A percentile compares a stretch with the other conserved stretches of the same genome.
Evolutionary conservation across 1,140 invertebrate genomes (phyloP).

Genomic region (Pissodes strobi): DNA sequence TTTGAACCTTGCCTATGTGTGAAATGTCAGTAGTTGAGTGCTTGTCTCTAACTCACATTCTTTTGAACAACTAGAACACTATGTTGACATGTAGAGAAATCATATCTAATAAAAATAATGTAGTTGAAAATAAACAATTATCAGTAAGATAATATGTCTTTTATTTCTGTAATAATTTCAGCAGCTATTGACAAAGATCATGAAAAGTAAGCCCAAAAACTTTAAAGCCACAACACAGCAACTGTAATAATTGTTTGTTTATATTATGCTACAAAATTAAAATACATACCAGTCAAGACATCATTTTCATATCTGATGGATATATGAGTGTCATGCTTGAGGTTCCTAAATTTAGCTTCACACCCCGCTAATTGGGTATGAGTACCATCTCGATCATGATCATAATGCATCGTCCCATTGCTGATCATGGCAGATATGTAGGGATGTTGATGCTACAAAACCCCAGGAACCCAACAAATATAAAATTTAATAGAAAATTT

Average conservation of each 20-base stretch:
- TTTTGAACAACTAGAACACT: neutral
- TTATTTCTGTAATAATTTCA: too few relatives aligned
- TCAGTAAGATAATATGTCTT: too few relatives aligned
- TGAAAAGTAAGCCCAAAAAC: neutral
- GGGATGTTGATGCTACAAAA: slow-evolving; percentile 89
- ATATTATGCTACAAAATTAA: neutral
- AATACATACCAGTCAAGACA: slow-evolving; percentile 72
- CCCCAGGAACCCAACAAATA: too few relatives aligned
- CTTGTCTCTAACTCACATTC: neutral
- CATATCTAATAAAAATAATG: too few relatives aligned
- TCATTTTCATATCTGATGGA: slow-evolving; percentile 92
- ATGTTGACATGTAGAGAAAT: too few relatives aligned
- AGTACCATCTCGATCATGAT: slow-evolving; percentile 97
- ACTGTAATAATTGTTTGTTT: neutral
- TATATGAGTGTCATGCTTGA: slow-evolving; percentile 88
- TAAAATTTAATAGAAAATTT: neutral
- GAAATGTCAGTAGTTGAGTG: too few relatives aligned
- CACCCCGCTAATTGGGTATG: slow-evolving; percentile 95
- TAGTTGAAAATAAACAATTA: too few relatives aligned
- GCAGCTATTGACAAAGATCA: too few relatives aligned
- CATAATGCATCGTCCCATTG: slow-evolving; percentile 93
- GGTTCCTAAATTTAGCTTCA: slow-evolving; percentile 92
- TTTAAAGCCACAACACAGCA: neutral
- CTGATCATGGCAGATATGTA: slow-evolving; percentile 99
- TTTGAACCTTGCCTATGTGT: too few relatives aligned